Percentiles rank a stretch among this genome's conserved stretches.
These are phyloP conservation scores for Glareola pratincola DNA, from an alignment of 2,113 vertebrate genomes.

Conservation along the genomic window DNA sequence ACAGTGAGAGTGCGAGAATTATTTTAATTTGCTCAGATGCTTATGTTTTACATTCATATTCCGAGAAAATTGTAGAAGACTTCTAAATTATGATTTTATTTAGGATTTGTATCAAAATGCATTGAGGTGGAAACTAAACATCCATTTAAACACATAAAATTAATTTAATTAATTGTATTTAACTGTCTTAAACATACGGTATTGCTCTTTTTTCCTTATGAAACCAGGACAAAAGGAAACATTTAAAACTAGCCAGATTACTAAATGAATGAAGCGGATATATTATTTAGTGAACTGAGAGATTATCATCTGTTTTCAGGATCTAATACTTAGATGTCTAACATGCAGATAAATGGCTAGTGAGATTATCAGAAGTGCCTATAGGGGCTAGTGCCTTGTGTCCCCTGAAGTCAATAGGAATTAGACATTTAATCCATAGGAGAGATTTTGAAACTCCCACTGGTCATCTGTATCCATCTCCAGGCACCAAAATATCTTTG, in stretches of 20 bases:
- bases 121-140: background rate
- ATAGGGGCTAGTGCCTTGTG: background rate
- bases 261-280: background rate
- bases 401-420: conserved; percentile 2
- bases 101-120: background rate
- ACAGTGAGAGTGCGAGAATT: background rate
- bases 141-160: background rate
- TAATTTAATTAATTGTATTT: background rate
- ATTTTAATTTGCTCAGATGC: background rate
- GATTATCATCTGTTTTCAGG: background rate
- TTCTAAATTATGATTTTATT: background rate
- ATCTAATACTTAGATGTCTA: background rate
- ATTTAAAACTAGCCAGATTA: background rate
- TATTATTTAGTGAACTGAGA: background rate
- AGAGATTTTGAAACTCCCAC: conserved; percentile 27
- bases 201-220: background rate
- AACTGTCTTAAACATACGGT: background rate
- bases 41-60: background rate
- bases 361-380: background rate
- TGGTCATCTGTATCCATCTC: background rate
- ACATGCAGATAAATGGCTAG: background rate
- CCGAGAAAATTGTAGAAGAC: background rate
- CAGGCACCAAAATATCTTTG: background rate
- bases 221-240: background rate
- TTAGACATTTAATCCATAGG: background rate